Evolutionary conservation across 1,140 invertebrate species (phyloP).

Genomic region (Leptinotarsa lineolata): DNA sequence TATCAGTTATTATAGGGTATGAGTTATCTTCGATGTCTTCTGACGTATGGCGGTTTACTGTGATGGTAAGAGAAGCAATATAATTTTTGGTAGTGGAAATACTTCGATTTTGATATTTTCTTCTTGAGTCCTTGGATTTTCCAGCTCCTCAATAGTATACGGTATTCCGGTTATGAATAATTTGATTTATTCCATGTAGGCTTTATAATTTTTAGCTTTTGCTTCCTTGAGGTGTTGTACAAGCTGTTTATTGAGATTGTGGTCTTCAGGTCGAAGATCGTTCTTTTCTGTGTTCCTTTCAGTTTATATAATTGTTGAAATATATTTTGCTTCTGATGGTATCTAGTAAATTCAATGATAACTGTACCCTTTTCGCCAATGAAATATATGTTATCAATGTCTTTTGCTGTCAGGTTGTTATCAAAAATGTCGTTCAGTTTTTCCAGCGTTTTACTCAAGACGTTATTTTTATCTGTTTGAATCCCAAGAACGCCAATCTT

Average conservation of each 20-base stretch:
- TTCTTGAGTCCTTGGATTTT: no score
- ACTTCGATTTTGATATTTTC: no score
- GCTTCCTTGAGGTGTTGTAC: not conserved
- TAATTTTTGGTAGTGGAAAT: no score
- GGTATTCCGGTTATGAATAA: not conserved
- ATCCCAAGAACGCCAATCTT: no score
- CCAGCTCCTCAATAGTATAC: not conserved
- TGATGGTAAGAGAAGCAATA: no score
- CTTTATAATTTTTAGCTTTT: not conserved
- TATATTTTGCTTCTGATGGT: not conserved
- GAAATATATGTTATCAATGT: not conserved
- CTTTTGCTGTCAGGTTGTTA: not conserved
- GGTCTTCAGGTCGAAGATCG: not conserved
- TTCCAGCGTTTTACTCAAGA: not conserved
- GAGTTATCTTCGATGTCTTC: no score
- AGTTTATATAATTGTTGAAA: conserved; percentile 10
- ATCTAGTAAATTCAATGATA: not conserved
- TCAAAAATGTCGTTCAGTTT: not conserved
- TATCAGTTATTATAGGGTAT: no score
- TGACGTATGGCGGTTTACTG: no score
- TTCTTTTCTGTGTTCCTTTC: not conserved
- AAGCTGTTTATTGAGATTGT: not conserved
- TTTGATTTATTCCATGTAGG: not conserved
- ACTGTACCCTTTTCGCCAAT: not conserved
- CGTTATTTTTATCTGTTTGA: no score